Conservation (phyloP, 2,113 vertebrate genomes). For the Phycodurus eques region DNA sequence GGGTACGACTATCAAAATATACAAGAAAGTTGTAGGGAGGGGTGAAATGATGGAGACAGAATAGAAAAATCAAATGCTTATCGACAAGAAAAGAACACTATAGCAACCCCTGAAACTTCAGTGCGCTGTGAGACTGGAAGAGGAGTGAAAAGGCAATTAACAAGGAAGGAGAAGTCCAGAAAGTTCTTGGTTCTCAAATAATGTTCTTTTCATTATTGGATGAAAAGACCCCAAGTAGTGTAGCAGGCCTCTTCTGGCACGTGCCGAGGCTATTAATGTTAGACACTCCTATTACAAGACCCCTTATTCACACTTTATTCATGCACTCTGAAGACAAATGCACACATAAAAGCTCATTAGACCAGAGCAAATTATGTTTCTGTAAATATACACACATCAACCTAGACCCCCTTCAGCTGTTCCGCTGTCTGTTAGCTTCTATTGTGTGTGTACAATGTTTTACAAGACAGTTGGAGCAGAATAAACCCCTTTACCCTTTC, state of each 20-base stretch:
- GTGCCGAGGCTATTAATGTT: constrained; percentile 54
- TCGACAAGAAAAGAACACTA: constrained; percentile 13
- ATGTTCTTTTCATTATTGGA: constrained; percentile 52
- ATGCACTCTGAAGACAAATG: constrained; percentile 6
- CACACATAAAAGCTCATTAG: constrained; percentile 34
- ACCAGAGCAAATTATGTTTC: constrained; percentile 11
- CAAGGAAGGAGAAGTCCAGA: not conserved
- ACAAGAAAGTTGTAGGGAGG: constrained; percentile 46
- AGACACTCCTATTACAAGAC: constrained; percentile 62
- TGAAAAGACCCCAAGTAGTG: constrained; percentile 43
- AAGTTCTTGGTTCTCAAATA: constrained; percentile 38
- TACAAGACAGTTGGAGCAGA: constrained; percentile 13
- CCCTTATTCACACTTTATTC: constrained; percentile 35
- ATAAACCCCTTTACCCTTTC: constrained; percentile 22
- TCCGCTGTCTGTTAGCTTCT: not conserved
- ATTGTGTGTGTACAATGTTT: constrained; percentile 18
- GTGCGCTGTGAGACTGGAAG: not conserved
- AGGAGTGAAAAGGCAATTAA: constrained; percentile 2
- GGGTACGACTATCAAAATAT: constrained; percentile 7
- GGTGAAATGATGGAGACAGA: not conserved
- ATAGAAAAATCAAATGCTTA: not conserved
- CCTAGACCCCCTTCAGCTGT: constrained; percentile 19
- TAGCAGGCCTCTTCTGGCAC: constrained; percentile 54
- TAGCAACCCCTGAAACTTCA: not conserved
- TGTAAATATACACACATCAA: constrained; percentile 29